Evolutionary conservation across 2,888 invertebrate species (phyloP), one percentile per base, ranked within the genome.

Genomic region (Drosophila peninsularis): DNA sequence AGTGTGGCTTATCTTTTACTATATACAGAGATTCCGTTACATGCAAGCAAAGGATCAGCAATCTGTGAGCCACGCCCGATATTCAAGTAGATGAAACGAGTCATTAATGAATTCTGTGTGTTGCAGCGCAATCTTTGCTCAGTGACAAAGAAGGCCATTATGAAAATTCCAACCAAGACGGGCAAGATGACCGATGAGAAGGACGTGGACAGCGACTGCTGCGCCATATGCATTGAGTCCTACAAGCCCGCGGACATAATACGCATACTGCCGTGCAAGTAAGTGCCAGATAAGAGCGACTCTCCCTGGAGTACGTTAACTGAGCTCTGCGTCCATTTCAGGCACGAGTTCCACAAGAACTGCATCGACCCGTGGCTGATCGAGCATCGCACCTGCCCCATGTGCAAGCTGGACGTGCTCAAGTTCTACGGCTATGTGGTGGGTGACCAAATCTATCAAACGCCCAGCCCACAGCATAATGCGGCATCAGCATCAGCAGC

Each of bases 341-440:
- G 98, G 91, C 98, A 98, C 93, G 96, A 98, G 90, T 98, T 98
- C 93, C 98, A 98, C 94, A 98, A 98, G 93, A 95, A 94, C 88
- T 98, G 98, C 94, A 98, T 98, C 90, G 98, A 98, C 93, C 98
- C 98, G 19, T 98, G 98, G 98, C 94, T 98, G 69, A 93, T 98
- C 90, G 98, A 98, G 91, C 98, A 98, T 92, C 94, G 98, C 75
- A 98, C 98, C 36, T 98, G 98, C 92, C 98, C 98, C 11, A 98
- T 98, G 97, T 98, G 98, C 93, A 98, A 98, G 93, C 95, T 97
- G 95, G 98, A 98, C 93, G 98, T 98, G 84, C 94, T 98, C 71
- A 96, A 97, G 90, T 95, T 96, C 91, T 97, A 97, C 90, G 97
- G 97, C 76, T 96, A 96, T 93, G 96, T 96, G 94, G 96, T 96